phyloP scores from a whole-genome alignment of 2,888 invertebrate species.

The Esperia sulphurella region DNA sequence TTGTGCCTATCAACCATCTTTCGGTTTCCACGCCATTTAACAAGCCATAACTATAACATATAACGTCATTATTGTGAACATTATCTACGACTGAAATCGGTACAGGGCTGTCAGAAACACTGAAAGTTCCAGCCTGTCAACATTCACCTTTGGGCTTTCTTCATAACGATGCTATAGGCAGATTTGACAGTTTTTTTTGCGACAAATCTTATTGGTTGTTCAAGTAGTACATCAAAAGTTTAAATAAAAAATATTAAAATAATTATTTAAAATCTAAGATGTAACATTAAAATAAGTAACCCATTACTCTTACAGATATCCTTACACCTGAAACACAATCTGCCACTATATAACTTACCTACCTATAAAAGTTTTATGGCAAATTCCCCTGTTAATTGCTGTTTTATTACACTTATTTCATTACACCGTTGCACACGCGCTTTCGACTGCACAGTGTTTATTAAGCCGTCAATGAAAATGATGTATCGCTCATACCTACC shows the following conservation, averaged over 20 bases:
- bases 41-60: slow-evolving; percentile 47
- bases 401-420: slow-evolving; percentile 6
- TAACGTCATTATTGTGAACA: slow-evolving; percentile 41
- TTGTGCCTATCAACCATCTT: slow-evolving; percentile 53
- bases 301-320: no score
- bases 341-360: no score
- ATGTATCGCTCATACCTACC: slow-evolving; percentile 1
- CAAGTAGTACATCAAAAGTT: no score
- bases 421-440: slow-evolving; percentile 7
- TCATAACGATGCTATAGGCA: no score
- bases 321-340: no score
- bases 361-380: not conserved
- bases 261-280: no score
- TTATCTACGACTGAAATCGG: slow-evolving; percentile 21
- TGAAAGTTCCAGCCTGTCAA: no score
- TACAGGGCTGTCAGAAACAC: not conserved
- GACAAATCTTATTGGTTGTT: no score
- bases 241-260: no score
- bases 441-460: slow-evolving; percentile 4
- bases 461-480: slow-evolving; percentile 12
- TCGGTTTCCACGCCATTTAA: slow-evolving; percentile 66
- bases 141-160: no score
- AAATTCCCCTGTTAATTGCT: slow-evolving; percentile 8
- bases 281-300: no score
- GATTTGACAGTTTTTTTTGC: no score